These are phyloP conservation scores for Zophobas atratus DNA, from an alignment of 1,140 invertebrate genomes.

Conservation along the genomic window DNA sequence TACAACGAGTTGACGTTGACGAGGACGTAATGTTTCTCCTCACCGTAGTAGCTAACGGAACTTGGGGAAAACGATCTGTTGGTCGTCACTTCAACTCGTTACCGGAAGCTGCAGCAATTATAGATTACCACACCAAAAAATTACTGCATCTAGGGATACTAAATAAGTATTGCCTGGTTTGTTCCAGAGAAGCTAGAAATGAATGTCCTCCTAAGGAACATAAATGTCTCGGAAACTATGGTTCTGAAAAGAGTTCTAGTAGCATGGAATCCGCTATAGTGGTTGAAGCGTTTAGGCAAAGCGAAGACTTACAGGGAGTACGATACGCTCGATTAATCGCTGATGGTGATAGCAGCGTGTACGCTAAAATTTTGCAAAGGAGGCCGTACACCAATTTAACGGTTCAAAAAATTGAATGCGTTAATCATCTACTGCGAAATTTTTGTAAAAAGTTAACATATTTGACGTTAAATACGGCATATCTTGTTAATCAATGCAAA, in stretches of 20 bases:
- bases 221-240: constrained; percentile 54
- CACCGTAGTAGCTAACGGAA: constrained; percentile 60
- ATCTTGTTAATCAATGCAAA: no score
- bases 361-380: constrained; percentile 53
- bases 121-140: constrained; percentile 56
- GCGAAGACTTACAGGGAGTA: constrained; percentile 61
- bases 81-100: constrained; percentile 60
- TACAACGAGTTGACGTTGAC: background rate
- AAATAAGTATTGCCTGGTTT: constrained; percentile 64
- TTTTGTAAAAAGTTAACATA: no score
- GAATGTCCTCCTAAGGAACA: no score
- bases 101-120: constrained; percentile 62
- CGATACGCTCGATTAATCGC: constrained; percentile 62
- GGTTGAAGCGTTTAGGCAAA: constrained; percentile 65
- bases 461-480: no score
- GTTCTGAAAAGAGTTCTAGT: constrained; percentile 65
- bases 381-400: no score
- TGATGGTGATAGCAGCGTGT: constrained; percentile 65
- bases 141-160: constrained; percentile 59
- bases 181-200: constrained; percentile 45
- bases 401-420: background rate
- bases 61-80: constrained; percentile 58
- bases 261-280: constrained; percentile 69
- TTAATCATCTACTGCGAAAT: no score
- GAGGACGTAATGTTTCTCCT: constrained; percentile 56